Evolutionary conservation across 2,888 invertebrate species (phyloP), one percentile per base, ranked within the genome.

Genomic region (Scaptomyza cyrtandrae): DNA sequence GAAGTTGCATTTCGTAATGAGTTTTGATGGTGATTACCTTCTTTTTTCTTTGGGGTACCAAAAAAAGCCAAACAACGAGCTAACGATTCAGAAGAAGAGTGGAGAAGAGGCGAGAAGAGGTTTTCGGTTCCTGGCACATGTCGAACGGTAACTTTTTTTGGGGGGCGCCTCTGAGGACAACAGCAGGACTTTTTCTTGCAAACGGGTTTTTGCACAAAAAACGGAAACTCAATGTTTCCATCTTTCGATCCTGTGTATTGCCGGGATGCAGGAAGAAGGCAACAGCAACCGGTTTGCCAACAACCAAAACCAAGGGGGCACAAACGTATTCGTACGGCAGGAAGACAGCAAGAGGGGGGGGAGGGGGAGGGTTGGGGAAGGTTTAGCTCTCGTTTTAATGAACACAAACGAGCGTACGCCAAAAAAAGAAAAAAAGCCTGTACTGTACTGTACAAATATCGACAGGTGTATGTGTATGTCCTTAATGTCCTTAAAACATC

Each of bases 1-100:
- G n/a, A n/a, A n/a, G n/a, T n/a, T 85, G 81, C 72, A 79, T 78
- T 83, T 88, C 85, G 83, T 89, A 90, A 89, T 90, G 90, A 85
- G 86, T 86, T 88, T 82, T 83, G 83, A 89, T 86, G 82, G 80
- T 88, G 83, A 88, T 83, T 83, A 79, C 80, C 75, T 80, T 71
- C 69, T 75, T 56, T 39, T 6, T 39, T 39, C 10, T 41, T 16
- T 2, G 56, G 62, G 54, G 72, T 57, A 24, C 24, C 45, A 29
- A 35, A 64, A 56, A 66, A 56, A 54, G 59, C 10, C 49, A 44
- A 48, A 3, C 33, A n/a, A 10, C 31, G 9, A 49, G 9, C 16
- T 24, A 24, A 24, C 0, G 31, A 11, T 13, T n/a, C 13, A n/a
- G n/a, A 16, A 16, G 27, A 1, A 6, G 31, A 14, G 9, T 9